Base-by-base conservation (phyloP, 2,113 vertebrate species). In the Gymnarchus niloticus region DNA sequence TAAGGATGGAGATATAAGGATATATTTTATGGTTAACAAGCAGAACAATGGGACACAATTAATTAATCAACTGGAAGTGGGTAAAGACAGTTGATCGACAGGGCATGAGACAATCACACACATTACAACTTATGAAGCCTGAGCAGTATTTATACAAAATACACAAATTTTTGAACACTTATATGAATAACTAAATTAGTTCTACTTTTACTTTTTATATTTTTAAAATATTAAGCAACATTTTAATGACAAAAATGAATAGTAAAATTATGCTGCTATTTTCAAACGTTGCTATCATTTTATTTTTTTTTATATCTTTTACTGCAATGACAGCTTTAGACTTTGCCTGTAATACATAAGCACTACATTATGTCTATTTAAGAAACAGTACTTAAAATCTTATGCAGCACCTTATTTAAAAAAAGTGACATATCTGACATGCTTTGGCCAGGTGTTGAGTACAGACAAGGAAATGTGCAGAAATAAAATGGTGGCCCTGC, bases 331-430 rank as follows among this genome's bases (percentile, higher is more conserved):
- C 51, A 54, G 14, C 80, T 56, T n/a, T 33, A 48, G 37, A 48
- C 7, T 48, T 14, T n/a, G 23, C 21, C 7, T 37, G 3, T 48
- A 46, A 6, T 78, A n/a, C 76, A 44, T 46, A 78, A 46, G 44
- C 73, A 78, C 44, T 48, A 48, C 46, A 78, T 23, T 48, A n/a
- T 78, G 21, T 78, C 44, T 48, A 41, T 48, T 46, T 10, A 78
- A 78, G 46, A 78, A 78, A 78, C 46, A 78, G 76, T 48, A 33
- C 41, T 78, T 78, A 81, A 81, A 81, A 51, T 25, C 9, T 4
- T n/a, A 4, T 28, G 44, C 49, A 52, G 80, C 33, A n/a, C 25
- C 49, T 81, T 81, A 81, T 28, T 81, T 51, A 9, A 6, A 52
- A 37, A 54, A 52, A 51, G 23, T 54, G 37, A 54, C 51, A 54